Evolutionary conservation across 2,113 vertebrate species (phyloP), one percentile per base, ranked within the genome.

Genomic region (Miniopterus natalensis): DNA sequence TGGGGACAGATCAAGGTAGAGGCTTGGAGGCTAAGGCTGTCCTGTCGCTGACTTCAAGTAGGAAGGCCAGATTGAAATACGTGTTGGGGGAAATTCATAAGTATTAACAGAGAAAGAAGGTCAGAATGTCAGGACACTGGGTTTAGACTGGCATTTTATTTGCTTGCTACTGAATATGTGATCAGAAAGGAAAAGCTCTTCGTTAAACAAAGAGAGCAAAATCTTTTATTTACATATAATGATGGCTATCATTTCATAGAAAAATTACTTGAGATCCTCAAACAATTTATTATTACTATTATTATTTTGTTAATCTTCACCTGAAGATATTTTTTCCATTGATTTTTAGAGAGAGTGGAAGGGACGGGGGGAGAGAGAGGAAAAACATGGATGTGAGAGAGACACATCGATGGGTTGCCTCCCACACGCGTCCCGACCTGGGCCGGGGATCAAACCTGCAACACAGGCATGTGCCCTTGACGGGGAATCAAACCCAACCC

Each of bases 121-220:
- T 74, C 71, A 61, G 11, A 55, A 73, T 73, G 25, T 66, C 47
- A 85, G n/a, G 85, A 77, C 17, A 25, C 11, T 81, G 70, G 20
- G 51, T 90, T 94, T 66, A 55, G 40, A 51, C 5, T 23, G 53
- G 81, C 36, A 57, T 95, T 65, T 75, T 81, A 78, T 84, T 65
- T 88, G 31, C 73, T 53, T 80, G 4, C 36, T 84, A 86, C 47
- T 63, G 42, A 83, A 51, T 55, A 61, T 42, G 9, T 81, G 78
- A 55, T 42, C 27, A 66, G 45, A 89, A 88, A 84, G 14, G 27
- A 36, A 88, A 90, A 81, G 9, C 42, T 70, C 11, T n/a, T 14
- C 20, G 47, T 70, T 57, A 65, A 94, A 87, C 51, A 79, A 88
- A 61, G 36, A 73, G 51, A 21, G 9, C 8, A 14, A 31, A 9